Evolutionary conservation across 2,888 invertebrate species (phyloP), one percentile per base, ranked within the genome.

Genomic region (Pelosia muscerda): DNA sequence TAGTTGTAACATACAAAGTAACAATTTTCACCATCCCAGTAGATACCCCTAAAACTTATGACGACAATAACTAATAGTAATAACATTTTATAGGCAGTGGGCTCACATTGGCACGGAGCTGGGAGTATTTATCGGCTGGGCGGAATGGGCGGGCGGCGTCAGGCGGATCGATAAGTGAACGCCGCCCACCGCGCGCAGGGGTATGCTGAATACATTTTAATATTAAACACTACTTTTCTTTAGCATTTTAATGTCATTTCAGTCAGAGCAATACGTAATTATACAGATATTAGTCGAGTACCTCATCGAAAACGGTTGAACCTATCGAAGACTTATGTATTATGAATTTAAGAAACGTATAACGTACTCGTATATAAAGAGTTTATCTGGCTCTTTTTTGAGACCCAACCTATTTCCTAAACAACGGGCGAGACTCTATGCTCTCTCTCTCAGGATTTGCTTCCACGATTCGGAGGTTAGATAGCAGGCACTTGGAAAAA

Each of bases 31-130:
- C 73, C 73, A 74, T 78, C 68, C 49, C 65, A 71, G 76, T 77
- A 71, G 79, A 72, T 79, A 79, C 79, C 80, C 79, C 82, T 86
- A 85, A 84, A 88, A 86, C 81, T 88, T 86, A 89, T 88, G 87
- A 86, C 82, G 83, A 86, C 86, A 86, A 88, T 91, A 90, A 90
- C 84, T 90, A 89, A 89, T 87, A 87, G 87, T 83, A 92, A 92
- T 92, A 92, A 90, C 86, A 86, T 90, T 92, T 92, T 91, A 93
- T 91, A 89, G 90, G 83, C 86, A 79, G 84, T 83, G 86, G 83
- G 84, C 85, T 87, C 85, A 89, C 87, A 88, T 84, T 84, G 87
- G 84, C 84, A 80, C 74, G 78, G 81, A 80, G 84, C 76, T 76
- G 80, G 84, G 80, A 79, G 85, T 84, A 80, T 84, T 84, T 87